Evolutionary conservation across 2,797 vertebrate genomes (phyloP).

Genomic region (Rousettus madagascariensis): DNA sequence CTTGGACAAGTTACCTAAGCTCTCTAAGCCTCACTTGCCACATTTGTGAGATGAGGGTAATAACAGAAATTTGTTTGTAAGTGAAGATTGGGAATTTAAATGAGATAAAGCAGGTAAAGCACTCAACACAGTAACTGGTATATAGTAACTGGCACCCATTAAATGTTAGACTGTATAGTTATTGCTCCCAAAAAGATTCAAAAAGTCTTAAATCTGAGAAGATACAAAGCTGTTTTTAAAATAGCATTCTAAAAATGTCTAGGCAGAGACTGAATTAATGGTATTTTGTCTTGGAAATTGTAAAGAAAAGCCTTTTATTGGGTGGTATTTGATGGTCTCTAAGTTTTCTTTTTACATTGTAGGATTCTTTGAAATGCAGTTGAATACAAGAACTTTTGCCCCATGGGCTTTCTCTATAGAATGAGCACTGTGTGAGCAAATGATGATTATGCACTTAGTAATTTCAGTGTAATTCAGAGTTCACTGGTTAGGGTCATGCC

Average conservation of each 20-base stretch:
- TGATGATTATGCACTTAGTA: slow-evolving; percentile 54
- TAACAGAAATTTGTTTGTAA: background rate
- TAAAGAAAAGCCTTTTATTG: slow-evolving; percentile 20
- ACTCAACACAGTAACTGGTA: background rate
- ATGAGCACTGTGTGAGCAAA: background rate
- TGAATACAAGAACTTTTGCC: slow-evolving; percentile 2
- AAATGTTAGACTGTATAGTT: background rate
- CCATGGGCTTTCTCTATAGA: slow-evolving; percentile 43
- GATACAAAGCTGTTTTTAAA: slow-evolving; percentile 19
- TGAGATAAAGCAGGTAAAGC: background rate
- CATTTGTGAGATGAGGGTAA: background rate
- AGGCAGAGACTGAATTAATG: background rate
- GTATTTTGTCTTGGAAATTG: background rate
- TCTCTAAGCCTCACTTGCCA: background rate
- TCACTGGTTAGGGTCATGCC: slow-evolving; percentile 61
- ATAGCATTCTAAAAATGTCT: background rate
- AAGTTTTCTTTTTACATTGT: background rate
- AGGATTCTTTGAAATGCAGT: slow-evolving; percentile 28
- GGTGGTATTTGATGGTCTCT: background rate
- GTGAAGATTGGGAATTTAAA: background rate
- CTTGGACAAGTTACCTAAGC: background rate
- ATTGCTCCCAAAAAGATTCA: background rate
- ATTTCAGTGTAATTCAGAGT: slow-evolving; percentile 60
- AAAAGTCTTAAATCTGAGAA: background rate
- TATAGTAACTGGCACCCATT: background rate